These are phyloP conservation scores for Tapera naevia DNA, from an alignment of 2,797 vertebrate species.

Conservation along the genomic window DNA sequence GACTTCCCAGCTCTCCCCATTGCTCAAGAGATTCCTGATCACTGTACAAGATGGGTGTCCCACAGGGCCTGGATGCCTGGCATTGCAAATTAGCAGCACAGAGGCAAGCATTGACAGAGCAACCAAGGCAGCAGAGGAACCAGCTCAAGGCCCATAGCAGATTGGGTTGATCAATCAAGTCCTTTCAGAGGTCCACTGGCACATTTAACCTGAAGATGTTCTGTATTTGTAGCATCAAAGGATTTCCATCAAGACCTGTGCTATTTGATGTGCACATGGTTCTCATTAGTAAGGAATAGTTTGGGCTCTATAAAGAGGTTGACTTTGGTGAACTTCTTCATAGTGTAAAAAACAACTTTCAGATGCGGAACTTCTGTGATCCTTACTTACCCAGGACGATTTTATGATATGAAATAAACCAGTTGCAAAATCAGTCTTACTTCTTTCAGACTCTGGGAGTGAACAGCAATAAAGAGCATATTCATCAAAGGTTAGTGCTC, in stretches of 20 bases:
- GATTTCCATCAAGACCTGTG: background rate
- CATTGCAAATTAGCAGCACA: fast-evolving
- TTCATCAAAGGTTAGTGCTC: slow-evolving; percentile 53
- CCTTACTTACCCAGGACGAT: slow-evolving; percentile 17
- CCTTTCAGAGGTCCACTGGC: background rate
- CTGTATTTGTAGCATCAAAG: slow-evolving; percentile 24
- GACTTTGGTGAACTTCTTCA: slow-evolving; percentile 48
- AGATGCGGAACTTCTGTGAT: slow-evolving; percentile 53
- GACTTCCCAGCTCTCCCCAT: background rate
- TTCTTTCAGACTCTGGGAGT: background rate
- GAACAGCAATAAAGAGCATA: slow-evolving; percentile 34
- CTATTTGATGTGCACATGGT: slow-evolving; percentile 38
- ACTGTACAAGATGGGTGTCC: background rate
- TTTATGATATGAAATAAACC: slow-evolving; percentile 64
- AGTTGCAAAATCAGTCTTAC: slow-evolving; percentile 41
- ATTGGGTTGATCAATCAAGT: background rate
- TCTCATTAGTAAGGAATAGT: slow-evolving; percentile 26
- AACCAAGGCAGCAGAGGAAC: background rate
- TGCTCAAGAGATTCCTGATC: background rate
- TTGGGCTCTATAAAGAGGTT: slow-evolving; percentile 35
- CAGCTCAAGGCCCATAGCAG: background rate
- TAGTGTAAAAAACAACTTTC: slow-evolving; percentile 56
- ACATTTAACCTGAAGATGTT: slow-evolving; percentile 1
- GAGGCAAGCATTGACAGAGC: background rate
- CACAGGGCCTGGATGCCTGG: fast-evolving